These are phyloP conservation scores for Polymixis flavicincta DNA, from an alignment of 2,888 invertebrate species.

Conservation along the genomic window DNA sequence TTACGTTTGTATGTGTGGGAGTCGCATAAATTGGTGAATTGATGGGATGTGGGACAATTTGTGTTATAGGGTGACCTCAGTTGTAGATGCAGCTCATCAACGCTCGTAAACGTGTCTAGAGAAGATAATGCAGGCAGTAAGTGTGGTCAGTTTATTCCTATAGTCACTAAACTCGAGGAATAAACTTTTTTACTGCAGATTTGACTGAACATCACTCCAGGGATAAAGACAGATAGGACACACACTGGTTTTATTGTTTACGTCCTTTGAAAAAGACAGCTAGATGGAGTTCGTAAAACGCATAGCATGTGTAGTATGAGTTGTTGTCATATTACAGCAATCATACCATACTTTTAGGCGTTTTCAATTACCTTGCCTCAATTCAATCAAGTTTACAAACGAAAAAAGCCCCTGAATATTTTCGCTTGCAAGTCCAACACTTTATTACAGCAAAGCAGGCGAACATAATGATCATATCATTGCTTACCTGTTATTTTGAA, in stretches of 20 bases:
- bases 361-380: background rate
- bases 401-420: background rate
- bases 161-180: background rate
- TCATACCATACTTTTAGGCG: background rate
- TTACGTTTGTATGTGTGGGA: slow-evolving; percentile 3
- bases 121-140: background rate
- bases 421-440: background rate
- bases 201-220: background rate
- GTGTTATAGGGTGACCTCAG: slow-evolving; percentile 12
- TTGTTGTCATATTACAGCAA: background rate
- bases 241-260: background rate
- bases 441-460: slow-evolving; percentile 43
- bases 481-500: slow-evolving; percentile 54
- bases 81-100: background rate
- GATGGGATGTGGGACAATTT: slow-evolving; percentile 7
- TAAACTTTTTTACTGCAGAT: background rate
- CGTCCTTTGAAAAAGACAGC: background rate
- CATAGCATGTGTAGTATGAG: no score
- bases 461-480: slow-evolving; percentile 52
- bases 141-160: no score
- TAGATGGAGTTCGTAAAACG: background rate
- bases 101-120: background rate
- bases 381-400: background rate
- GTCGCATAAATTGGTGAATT: slow-evolving; percentile 23
- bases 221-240: background rate